Evolutionary conservation across 1,140 invertebrate genomes (phyloP), one percentile per base, ranked within the genome.

Genomic region (Dolichoris vasculosae): DNA sequence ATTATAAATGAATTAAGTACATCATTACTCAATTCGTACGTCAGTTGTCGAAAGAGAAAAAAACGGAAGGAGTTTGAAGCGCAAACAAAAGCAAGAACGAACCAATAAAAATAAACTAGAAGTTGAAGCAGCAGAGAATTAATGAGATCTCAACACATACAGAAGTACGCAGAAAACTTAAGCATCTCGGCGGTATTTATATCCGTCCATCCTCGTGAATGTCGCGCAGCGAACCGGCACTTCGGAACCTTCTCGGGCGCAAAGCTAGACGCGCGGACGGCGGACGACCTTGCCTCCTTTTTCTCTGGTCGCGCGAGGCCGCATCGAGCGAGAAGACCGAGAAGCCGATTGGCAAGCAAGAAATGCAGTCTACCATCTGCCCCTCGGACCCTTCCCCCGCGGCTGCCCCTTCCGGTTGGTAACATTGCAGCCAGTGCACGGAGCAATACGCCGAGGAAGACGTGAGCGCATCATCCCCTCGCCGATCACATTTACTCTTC

Each of bases 221-320:
- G 9, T 78, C 76, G n/a, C n/a, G 32, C 6, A 63, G 1, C 2
- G 11, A 43, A 23, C 17, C 38, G 38, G 6, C 67, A 8, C 35
- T 35, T 15, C 17, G 9, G 17, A 15, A 46, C 8, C 13, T 75
- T 75, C 71, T 13, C 30, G 3, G 11, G 6, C 23, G 26, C 23
- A 51, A 51, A 32, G 23, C 17, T 30, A 2, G 17, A 6, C 26
- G 8, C 43, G 35, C 30, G 20, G 35, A 73, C 69, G 80, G 35
- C 30, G 20, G 35, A 73, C 69, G 80, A 73, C 80, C 80, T 82
- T 82, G 80, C 67, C 67, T 55, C 48, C 43, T 32, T 82, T 82
- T 71, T 73, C 55, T 59, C 55, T 13, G 55, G 23, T 59, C 55
- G 55, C 55, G 23, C 20, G 20, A 59, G 23, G 55, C 55, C 23